Percentiles rank a stretch among this genome's conserved stretches.
phyloP scores from a whole-genome alignment of 2,888 invertebrate species.

The Linyphia triangularis region DNA sequence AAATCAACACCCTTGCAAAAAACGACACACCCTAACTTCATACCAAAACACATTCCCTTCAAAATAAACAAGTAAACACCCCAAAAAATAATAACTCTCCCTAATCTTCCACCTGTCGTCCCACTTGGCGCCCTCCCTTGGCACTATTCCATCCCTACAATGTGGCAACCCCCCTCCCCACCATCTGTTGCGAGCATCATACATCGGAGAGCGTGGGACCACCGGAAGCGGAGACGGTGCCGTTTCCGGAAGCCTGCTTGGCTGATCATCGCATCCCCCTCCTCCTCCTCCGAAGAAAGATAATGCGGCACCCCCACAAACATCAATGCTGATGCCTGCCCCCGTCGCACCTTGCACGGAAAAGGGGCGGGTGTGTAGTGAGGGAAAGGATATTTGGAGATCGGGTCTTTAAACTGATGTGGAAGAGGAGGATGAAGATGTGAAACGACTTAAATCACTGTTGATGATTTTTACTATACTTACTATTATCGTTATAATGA shows the following conservation, averaged over 20 bases:
- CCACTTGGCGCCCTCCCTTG: conserved; percentile 21
- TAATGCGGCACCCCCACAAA: conserved; percentile 36
- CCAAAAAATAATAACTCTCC: too few relatives aligned
- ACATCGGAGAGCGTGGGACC: conserved; percentile 58
- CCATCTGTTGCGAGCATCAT: conserved; percentile 41
- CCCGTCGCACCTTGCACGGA: conserved; percentile 45
- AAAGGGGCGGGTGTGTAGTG: neutral
- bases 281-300: neutral
- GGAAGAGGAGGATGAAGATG: neutral
- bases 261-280: conserved; percentile 51
- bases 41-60: too few relatives aligned
- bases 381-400: neutral
- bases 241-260: conserved; percentile 70
- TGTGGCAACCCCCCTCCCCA: conserved; percentile 15
- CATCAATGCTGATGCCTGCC: conserved; percentile 48
- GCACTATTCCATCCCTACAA: neutral
- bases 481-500: too few relatives aligned
- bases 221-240: conserved; percentile 51
- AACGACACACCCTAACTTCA: too few relatives aligned
- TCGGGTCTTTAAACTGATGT: neutral
- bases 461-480: too few relatives aligned
- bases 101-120: too few relatives aligned
- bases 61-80: too few relatives aligned
- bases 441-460: too few relatives aligned
- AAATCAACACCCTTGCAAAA: too few relatives aligned